Evolutionary conservation across 2,888 invertebrate genomes (phyloP).

Genomic region (Ophion costatus): DNA sequence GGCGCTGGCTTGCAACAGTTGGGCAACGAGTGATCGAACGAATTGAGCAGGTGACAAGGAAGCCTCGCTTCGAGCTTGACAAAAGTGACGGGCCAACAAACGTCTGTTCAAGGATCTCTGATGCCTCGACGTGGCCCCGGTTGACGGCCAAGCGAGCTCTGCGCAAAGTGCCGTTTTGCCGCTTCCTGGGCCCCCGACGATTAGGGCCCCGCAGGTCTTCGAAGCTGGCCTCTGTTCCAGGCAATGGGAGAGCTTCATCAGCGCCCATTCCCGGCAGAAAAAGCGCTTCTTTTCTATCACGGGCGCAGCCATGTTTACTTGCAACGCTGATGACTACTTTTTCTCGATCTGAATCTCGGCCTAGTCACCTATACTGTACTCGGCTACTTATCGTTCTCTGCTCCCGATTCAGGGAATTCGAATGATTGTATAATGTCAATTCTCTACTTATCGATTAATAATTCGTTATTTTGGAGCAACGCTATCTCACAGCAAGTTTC

Average conservation of each 20-base stretch:
- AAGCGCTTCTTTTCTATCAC: slow-evolving; percentile 89
- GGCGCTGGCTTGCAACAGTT: slow-evolving; percentile 88
- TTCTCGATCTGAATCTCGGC: not conserved
- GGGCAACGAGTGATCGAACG: slow-evolving; percentile 92
- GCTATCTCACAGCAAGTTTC: slow-evolving; percentile 40
- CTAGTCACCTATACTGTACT: not conserved
- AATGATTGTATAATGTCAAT: slow-evolving; percentile 19
- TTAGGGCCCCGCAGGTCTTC: slow-evolving; percentile 94
- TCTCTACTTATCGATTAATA: slow-evolving; percentile 46
- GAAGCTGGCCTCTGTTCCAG: slow-evolving; percentile 94
- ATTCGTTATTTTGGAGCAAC: slow-evolving; percentile 21
- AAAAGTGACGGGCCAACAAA: slow-evolving; percentile 94
- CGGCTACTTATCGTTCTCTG: not conserved
- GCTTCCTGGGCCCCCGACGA: slow-evolving; percentile 96
- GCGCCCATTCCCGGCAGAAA: slow-evolving; percentile 97
- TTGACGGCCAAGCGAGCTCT: slow-evolving; percentile 90
- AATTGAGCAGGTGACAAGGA: slow-evolving; percentile 94
- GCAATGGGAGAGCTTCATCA: slow-evolving; percentile 96
- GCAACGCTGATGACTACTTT: not conserved
- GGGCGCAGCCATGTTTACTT: slow-evolving; percentile 80
- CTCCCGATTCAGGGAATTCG: not conserved
- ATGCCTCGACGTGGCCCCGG: slow-evolving; percentile 88
- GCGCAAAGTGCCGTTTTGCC: slow-evolving; percentile 96
- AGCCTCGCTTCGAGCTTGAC: slow-evolving; percentile 93
- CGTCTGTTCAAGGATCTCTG: slow-evolving; percentile 91